These are phyloP conservation scores for Dusona sp. DNA, from an alignment of 2,888 invertebrate genomes.

Conservation along the genomic window DNA sequence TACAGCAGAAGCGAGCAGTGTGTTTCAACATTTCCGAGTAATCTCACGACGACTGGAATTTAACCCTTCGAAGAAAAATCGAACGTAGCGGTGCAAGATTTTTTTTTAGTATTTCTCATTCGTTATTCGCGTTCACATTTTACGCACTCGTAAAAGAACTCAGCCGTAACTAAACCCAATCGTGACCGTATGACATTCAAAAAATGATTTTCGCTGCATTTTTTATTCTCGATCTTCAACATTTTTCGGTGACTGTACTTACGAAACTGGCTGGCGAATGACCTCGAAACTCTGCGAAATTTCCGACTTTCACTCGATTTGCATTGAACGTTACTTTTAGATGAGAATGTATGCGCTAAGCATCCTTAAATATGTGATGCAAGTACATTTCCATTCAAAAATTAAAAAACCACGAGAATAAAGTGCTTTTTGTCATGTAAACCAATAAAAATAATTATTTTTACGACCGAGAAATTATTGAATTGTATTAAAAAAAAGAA, in stretches of 20 bases:
- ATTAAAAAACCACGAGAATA: not conserved
- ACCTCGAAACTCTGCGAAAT: conserved; percentile 42
- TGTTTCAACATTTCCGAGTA: conserved; percentile 35
- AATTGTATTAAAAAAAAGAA: no score
- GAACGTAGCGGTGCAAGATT: not conserved
- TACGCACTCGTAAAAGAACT: not conserved
- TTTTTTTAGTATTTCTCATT: not conserved
- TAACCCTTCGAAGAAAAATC: conserved; percentile 16
- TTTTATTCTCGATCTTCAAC: not conserved
- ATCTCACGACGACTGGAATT: conserved; percentile 7
- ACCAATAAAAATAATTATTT: not conserved
- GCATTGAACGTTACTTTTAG: conserved; percentile 4
- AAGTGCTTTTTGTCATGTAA: not conserved
- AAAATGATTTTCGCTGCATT: not conserved
- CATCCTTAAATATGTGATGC: conserved; percentile 17
- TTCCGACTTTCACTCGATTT: conserved; percentile 40
- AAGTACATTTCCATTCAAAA: conserved; percentile 9
- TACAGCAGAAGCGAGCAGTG: conserved; percentile 8
- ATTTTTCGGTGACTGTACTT: conserved; percentile 8
- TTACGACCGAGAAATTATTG: no score
- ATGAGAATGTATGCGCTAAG: conserved; percentile 22
- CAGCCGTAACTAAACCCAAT: not conserved
- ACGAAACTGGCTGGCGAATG: conserved; percentile 18
- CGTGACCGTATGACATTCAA: not conserved
- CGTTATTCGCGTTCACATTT: not conserved